Evolutionary conservation across 2,888 invertebrate genomes (phyloP), one percentile per base, ranked within the genome.

Genomic region (Cosmia trapezina): DNA sequence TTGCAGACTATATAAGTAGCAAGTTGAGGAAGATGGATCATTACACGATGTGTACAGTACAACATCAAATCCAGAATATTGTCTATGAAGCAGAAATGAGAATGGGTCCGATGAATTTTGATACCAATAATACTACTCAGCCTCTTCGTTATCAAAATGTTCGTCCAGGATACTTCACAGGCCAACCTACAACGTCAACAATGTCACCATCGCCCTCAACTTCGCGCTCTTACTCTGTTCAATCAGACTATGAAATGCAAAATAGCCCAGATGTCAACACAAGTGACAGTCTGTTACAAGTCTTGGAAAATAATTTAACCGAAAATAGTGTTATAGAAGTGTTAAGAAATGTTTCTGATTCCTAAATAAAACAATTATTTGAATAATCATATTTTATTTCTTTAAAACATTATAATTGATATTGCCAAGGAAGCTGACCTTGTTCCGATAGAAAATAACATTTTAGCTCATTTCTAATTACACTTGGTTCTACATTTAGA

Each of bases 251-350:
- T 72, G 73, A 76, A 76, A 79, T 77, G 76, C 76, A 79, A 79
- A 75, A 73, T 79, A 79, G 76, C 78, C 78, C 78, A 79, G 70
- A 79, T 73, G 78, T 76, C 76, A 78, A 78, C 74, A 76, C 78
- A 76, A 78, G 78, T 78, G 80, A 77, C 80, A 79, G 79, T 79
- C 76, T 79, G 79, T 77, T 79, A 68, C 68, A 80, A 80, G 77
- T 79, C 73, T 77, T 76, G 73, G 79, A 79, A 79, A 61, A 37
- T 37, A 37, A 37, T 37, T 37, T 37, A 37, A 37, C 37, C 37
- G 37, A 37, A 37, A 37, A 37, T 37, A 37, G 37, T 37, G 37
- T 37, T 5, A 37, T 37, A 37, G 37, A 37, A 37, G 4, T 37
- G 6, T 37, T 37, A 6, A 37, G 4, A 37, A 37, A 37, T 37